These are phyloP conservation scores for Tychaedon coryphoeus DNA, from an alignment of 2,113 vertebrate genomes.

Conservation along the genomic window DNA sequence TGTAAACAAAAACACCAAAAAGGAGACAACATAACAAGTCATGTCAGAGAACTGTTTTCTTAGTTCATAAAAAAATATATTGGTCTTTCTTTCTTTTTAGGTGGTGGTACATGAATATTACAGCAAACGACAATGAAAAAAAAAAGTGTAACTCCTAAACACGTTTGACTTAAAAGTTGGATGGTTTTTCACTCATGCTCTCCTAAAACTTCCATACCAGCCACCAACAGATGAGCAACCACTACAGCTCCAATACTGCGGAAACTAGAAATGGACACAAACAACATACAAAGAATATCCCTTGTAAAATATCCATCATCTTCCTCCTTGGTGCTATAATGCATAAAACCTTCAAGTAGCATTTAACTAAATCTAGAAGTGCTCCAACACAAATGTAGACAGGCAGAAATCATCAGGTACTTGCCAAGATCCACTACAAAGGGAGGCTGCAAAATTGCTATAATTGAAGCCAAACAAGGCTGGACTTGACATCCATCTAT, in stretches of 20 bases:
- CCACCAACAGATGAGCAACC: accelerated
- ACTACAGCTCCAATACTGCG: background rate
- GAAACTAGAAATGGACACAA: background rate
- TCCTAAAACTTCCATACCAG: background rate
- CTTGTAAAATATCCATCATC: background rate
- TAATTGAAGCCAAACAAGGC: background rate
- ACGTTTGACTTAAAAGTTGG: background rate
- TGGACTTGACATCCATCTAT: background rate
- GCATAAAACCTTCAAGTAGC: background rate
- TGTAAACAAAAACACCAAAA: background rate
- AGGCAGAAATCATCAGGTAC: background rate
- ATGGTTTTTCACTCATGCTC: accelerated
- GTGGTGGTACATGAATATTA: background rate
- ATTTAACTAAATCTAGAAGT: background rate
- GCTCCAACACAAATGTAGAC: background rate
- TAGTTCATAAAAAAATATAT: background rate
- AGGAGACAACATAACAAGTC: background rate
- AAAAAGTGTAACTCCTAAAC: background rate
- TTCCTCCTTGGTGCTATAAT: background rate
- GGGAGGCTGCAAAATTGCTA: background rate
- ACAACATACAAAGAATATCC: background rate
- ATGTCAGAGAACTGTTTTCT: background rate
- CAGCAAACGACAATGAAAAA: background rate
- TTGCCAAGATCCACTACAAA: background rate
- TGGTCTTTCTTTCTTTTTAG: background rate